These are phyloP conservation scores for Tachyglossus aculeatus DNA, from an alignment of 2,797 vertebrate species.

Conservation along the genomic window DNA sequence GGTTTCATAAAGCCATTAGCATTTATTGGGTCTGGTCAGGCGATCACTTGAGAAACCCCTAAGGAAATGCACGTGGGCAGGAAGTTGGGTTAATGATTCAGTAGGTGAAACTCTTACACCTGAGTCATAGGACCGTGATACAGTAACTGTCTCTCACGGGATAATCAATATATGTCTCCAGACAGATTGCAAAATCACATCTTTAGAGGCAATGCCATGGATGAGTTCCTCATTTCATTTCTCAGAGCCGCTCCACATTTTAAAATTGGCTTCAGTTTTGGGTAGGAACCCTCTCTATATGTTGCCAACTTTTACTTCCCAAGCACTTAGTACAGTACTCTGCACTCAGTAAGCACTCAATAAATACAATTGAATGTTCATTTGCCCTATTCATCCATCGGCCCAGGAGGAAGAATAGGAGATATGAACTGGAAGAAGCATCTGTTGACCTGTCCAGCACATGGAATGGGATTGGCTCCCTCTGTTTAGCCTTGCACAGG, in stretches of 20 bases:
- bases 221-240: conserved; percentile 21
- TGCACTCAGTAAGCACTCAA: no score
- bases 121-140: conserved; percentile 47
- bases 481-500: no score
- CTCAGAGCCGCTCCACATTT: not conserved
- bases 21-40: no score
- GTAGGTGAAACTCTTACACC: conserved; percentile 53
- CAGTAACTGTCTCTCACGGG: conserved; percentile 39
- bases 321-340: no score
- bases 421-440: no score
- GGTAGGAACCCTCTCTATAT: no score
- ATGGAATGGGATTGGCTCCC: no score
- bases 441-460: no score
- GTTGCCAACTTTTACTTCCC: no score
- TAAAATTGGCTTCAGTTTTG: not conserved
- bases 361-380: no score
- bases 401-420: no score
- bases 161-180: conserved; percentile 52
- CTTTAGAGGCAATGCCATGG: conserved; percentile 23
- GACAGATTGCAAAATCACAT: conserved; percentile 39
- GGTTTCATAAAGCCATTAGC: conserved; percentile 37
- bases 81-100: conserved; percentile 65
- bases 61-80: conserved; percentile 52
- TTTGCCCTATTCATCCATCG: no score
- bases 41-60: conserved; percentile 41